Evolutionary conservation across 2,113 vertebrate species (phyloP).

Genomic region (Lepidothrix coronata): DNA sequence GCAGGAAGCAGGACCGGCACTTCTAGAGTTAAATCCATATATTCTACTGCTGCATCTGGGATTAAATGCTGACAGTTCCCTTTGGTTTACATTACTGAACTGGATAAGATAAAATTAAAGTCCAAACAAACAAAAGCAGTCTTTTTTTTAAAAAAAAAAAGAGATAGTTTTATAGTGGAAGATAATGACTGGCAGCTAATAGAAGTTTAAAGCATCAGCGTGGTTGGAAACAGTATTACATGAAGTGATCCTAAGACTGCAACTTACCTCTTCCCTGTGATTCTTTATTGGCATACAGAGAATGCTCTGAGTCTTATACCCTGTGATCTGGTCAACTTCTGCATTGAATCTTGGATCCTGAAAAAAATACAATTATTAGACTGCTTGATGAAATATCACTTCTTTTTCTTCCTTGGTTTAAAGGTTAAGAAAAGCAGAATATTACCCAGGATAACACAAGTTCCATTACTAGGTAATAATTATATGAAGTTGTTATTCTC

Average conservation of each 20-base stretch:
- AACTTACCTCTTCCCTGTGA: constrained; percentile 90
- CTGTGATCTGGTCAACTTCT: constrained; percentile 96
- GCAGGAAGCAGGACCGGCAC: not conserved
- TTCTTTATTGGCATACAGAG: constrained; percentile 99
- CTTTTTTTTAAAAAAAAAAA: not conserved
- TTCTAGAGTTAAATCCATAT: not conserved
- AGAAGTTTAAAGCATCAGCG: not conserved
- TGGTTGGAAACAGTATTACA: not conserved
- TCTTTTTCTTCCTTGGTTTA: constrained; percentile 6
- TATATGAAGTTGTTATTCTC: not conserved
- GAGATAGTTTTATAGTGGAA: not conserved
- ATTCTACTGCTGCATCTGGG: not conserved
- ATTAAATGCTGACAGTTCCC: not conserved
- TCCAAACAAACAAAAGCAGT: not conserved
- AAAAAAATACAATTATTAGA: constrained; percentile 12
- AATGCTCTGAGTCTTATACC: constrained; percentile 96
- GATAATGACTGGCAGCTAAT: not conserved
- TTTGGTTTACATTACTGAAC: constrained; percentile 5
- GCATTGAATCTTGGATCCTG: constrained; percentile 97
- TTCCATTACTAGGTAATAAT: not conserved
- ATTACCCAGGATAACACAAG: not conserved
- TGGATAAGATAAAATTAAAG: not conserved
- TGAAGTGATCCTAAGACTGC: not conserved
- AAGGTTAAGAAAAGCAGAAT: not conserved
- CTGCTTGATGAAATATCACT: not conserved